A percentile compares a stretch with the other conserved stretches of the same genome.
phyloP scores from a whole-genome alignment of 2,797 vertebrate genomes.

The Pygocentrus nattereri region DNA sequence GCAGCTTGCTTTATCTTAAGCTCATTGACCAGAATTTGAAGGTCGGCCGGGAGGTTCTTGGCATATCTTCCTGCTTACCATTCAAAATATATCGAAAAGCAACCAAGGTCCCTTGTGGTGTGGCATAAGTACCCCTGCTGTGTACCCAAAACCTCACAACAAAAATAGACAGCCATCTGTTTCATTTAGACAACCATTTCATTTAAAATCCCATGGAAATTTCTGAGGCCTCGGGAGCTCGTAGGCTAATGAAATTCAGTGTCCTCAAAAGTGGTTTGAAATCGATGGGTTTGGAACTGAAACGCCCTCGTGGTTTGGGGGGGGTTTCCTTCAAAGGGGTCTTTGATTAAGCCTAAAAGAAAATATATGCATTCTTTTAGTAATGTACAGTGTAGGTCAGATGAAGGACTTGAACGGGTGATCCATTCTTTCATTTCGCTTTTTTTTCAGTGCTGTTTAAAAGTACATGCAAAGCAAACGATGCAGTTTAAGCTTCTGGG shows the following conservation, averaged over 20 bases:
- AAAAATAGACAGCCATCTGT: slow-evolving; percentile 69
- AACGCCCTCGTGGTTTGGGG: slow-evolving; percentile 78
- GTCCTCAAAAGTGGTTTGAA: slow-evolving; percentile 77
- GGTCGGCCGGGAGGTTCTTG: slow-evolving; percentile 21
- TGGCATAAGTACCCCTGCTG: slow-evolving; percentile 59
- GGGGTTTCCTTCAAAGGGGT: slow-evolving; percentile 69
- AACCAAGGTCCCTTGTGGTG: slow-evolving; percentile 54
- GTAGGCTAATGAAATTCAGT: slow-evolving; percentile 69
- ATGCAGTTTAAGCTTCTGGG: too few species aligned
- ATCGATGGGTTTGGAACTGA: slow-evolving; percentile 70
- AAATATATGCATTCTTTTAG: slow-evolving; percentile 57
- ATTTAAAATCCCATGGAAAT: slow-evolving; percentile 70
- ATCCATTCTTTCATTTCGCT: background rate
- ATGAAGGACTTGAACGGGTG: slow-evolving; percentile 60
- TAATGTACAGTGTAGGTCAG: slow-evolving; percentile 72
- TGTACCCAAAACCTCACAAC: slow-evolving; percentile 61
- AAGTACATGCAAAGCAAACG: too few species aligned
- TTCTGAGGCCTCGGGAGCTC: slow-evolving; percentile 61
- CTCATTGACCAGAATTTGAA: slow-evolving; percentile 29
- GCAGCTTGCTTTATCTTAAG: slow-evolving; percentile 38
- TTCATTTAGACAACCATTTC: slow-evolving; percentile 71
- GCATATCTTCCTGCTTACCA: slow-evolving; percentile 29
- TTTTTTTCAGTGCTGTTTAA: background rate
- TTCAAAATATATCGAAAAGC: slow-evolving; percentile 19
- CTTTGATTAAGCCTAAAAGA: slow-evolving; percentile 65